Evolutionary conservation across 2,888 invertebrate species (phyloP), one percentile per base, ranked within the genome.

Genomic region (Agonopterix arenella): DNA sequence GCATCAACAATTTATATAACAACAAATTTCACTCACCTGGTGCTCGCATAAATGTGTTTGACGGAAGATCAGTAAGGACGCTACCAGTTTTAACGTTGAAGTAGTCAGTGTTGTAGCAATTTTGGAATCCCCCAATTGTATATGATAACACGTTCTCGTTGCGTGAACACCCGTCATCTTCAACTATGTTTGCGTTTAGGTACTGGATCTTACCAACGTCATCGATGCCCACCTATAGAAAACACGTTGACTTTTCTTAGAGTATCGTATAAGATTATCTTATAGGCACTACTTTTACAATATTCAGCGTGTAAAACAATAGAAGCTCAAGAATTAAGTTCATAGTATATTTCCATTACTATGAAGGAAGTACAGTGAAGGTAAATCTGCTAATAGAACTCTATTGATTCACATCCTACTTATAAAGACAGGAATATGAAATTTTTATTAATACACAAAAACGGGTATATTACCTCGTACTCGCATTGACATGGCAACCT

Each of bases 21-120:
- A 5, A 28, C 7, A 28, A 38, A 5, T 4, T 38, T 37, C n/a
- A 36, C 36, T 8, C 68, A 91, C 93, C 93, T 59, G 94, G 95
- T 2, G 93, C 92, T 64, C 96, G 83, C 54, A 92, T 92, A 48
- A 90, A 93, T 0, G 94, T 92, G 58, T 94, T 94, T 1, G 90
- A 84, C 0, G 95, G 91, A 0, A 91, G 76, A 66, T 96, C 93
- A 0, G 95, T 94, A 11, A 89, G 69, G 0, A 92, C 91, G 43
- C 68, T 58, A 0, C 73, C 84, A 1, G 73, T 73, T 47, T 66
- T 83, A 1, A 89, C 60, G 42, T 80, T 83, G 90, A 92, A 94
- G 16, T 84, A 84, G 0, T 84, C 79, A 2, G 71, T 58, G 46
- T 90, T 80, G 64, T 94, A 93, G 60, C 92, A 92, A 56, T 90